Evolutionary conservation across 2,797 vertebrate genomes (phyloP).

Genomic region (Gallirallus australis): DNA sequence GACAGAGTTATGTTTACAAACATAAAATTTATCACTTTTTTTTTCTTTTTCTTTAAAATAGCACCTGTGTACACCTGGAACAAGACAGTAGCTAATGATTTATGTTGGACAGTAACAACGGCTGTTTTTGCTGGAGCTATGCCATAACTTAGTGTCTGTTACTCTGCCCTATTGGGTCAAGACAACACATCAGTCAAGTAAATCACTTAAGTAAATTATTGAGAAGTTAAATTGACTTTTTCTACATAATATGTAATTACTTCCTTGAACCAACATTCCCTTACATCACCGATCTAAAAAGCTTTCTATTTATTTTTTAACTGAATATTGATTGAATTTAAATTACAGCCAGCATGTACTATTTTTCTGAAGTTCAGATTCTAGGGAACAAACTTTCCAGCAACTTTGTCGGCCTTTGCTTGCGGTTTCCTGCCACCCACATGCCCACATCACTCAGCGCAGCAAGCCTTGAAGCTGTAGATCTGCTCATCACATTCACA

Average conservation of each 20-base stretch:
- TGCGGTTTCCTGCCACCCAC: background rate
- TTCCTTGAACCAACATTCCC: constrained; percentile 74
- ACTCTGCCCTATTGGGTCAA: constrained; percentile 81
- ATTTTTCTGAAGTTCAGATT: constrained; percentile 14
- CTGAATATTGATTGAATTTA: constrained; percentile 66
- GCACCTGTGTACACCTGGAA: constrained; percentile 84
- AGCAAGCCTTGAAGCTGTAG: rapidly evolving
- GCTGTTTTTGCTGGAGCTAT: constrained; percentile 81
- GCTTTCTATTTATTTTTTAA: constrained; percentile 69
- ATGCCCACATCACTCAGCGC: background rate
- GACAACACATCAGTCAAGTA: constrained; percentile 72
- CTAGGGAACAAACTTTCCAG: background rate
- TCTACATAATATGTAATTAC: constrained; percentile 73
- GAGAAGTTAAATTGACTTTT: constrained; percentile 68
- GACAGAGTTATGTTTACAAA: constrained; percentile 86
- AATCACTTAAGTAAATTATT: constrained; percentile 67
- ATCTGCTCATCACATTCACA: background rate
- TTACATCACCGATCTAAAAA: constrained; percentile 60
- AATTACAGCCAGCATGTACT: constrained; percentile 5
- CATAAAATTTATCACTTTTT: constrained; percentile 75
- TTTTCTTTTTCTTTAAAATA: constrained; percentile 18
- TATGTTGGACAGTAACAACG: constrained; percentile 57
- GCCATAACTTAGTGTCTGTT: constrained; percentile 79
- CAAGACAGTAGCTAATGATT: constrained; percentile 75
- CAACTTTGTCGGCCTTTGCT: background rate